Evolutionary conservation across 92 coral and sea anemone species (phyloP), one percentile per base, ranked within the genome.

Genomic region (Epizoanthus illoricatus): DNA sequence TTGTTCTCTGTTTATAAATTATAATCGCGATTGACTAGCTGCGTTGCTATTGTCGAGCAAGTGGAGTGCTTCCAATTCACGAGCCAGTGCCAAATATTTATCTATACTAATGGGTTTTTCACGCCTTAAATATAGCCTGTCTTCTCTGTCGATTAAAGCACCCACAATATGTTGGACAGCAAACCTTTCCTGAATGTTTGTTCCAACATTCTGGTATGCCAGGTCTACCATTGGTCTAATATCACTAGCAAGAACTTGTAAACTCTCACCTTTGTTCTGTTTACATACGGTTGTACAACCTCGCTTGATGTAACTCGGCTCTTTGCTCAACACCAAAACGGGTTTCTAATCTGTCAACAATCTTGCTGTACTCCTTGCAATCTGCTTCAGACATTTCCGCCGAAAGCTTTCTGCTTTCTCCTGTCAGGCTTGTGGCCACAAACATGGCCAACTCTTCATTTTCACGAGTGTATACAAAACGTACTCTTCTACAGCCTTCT

Each of bases 281-380:
- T 67, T 73, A 33, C 83, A 2, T n/a, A n/a, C 84, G 84, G 65
- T 84, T 90, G 12, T 68, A 67, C 45, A 90, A 69, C 54, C 90
- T 66, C 13, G 87, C 89, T 81, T 87, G 89, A 79, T 87, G 87
- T 52, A 87, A 63, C 49, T 87, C 83, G 1, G 80, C 83, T 65
- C 86, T 86, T 62, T 83, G 78, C 36, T 88, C 88, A 2, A 84
- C 85, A 2, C 88, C 85, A 73, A 84, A 88, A 20, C 83, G 81
- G 56, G 17, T 43, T 57, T 66, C 28, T 56, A 60, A 33, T 15
- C 75, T 19, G 41, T 71, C 81, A 39, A 86, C 85, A 80, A 86
- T 86, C 65, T 80, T 86, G 7, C 39, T 60, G 54, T 68, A 82
- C 74, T 71, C 76, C 70, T 71, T 28, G 33, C 33, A 28, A 28